Conservation (phyloP, 2,888 invertebrate genomes). For the Eudiplozoon nipponicum region DNA sequence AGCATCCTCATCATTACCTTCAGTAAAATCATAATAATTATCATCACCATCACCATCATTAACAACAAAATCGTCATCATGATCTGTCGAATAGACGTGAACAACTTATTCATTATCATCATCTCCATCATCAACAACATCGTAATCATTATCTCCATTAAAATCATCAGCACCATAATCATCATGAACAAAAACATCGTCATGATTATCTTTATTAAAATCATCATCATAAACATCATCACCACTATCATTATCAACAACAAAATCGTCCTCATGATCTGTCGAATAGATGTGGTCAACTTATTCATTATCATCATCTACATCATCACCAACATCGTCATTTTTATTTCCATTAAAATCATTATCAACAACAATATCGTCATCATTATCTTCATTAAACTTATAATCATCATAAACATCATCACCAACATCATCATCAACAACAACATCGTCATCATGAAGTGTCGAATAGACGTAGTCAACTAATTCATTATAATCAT, state of each 20-base stretch:
- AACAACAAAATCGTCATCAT: constrained; percentile 5
- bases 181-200: constrained; percentile 3
- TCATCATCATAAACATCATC: constrained; percentile 5
- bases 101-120: background rate
- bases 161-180: constrained; percentile 2
- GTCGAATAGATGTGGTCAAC: background rate
- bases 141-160: background rate
- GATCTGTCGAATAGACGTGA: background rate
- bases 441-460: constrained; percentile 1
- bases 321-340: constrained; percentile 6
- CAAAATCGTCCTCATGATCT: constrained; percentile 2
- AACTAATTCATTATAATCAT: background rate
- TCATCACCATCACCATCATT: constrained; percentile 6
- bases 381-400: background rate
- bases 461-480: no score
- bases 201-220: background rate
- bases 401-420: constrained; percentile 3
- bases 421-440: constrained; percentile 5
- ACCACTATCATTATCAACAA: constrained; percentile 5
- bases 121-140: constrained; percentile 6
- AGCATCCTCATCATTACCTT: constrained; percentile 3
- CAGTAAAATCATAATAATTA: background rate
- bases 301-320: constrained; percentile 3
- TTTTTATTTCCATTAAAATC: background rate
- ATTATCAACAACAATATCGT: background rate